Evolutionary conservation across 2,113 vertebrate genomes (phyloP).

Genomic region (Thryonomys swinderianus): DNA sequence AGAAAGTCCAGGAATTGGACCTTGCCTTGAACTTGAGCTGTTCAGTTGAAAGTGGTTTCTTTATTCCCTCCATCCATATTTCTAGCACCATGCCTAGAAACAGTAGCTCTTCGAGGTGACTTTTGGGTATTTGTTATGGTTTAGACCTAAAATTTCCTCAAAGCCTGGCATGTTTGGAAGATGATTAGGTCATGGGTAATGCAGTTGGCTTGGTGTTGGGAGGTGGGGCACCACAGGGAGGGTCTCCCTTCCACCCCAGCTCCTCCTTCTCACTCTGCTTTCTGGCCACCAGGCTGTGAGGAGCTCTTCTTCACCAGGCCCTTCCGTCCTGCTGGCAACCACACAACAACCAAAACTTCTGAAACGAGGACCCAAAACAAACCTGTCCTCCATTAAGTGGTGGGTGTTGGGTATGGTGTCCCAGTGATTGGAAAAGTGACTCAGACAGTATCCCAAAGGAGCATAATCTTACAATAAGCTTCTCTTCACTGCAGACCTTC

Average conservation of each 20-base stretch:
- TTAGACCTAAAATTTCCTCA: not conserved
- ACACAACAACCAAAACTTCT: not conserved
- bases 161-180: not conserved
- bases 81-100: not conserved
- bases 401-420: not conserved
- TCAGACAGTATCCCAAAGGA: not conserved
- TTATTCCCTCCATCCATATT: too few relatives aligned
- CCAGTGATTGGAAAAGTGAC: not conserved
- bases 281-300: not conserved
- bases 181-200: not conserved
- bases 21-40: not conserved
- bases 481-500: not conserved
- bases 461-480: not conserved
- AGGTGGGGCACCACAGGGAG: not conserved
- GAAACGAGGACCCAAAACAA: not conserved
- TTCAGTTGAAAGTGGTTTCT: too few relatives aligned
- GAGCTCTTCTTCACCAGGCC: not conserved
- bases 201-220: not conserved
- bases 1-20: not conserved
- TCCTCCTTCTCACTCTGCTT: not conserved
- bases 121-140: not conserved
- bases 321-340: not conserved
- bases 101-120: not conserved
- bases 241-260: not conserved
- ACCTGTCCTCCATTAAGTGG: not conserved